Conservation (phyloP, 2,797 vertebrate species). For the Pteropus rufus region DNA sequence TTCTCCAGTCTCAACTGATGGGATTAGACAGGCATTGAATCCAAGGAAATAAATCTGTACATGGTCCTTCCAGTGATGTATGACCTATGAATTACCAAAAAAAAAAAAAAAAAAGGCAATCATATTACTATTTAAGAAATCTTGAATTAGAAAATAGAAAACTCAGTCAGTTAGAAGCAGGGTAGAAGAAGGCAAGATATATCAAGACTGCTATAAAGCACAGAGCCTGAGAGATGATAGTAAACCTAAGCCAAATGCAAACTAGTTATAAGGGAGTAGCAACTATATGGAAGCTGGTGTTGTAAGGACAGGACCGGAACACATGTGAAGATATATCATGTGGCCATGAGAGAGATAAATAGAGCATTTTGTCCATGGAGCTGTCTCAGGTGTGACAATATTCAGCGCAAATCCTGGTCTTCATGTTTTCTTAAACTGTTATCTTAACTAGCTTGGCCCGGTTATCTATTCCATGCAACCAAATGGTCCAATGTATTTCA, state of each 20-base stretch:
- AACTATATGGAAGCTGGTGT: not conserved
- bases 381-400: not conserved
- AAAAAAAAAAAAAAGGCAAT: not conserved
- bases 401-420: not conserved
- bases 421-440: not conserved
- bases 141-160: not conserved
- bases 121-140: not conserved
- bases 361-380: too few species aligned
- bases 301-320: not conserved
- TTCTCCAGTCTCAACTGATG: not conserved
- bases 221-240: not conserved
- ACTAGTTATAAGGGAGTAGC: not conserved
- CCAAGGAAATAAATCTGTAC: not conserved
- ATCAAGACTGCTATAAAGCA: not conserved
- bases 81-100: not conserved
- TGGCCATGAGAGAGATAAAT: not conserved
- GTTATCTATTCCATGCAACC: not conserved
- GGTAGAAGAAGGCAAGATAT: fast-evolving
- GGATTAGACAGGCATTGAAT: not conserved
- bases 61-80: not conserved
- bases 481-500: not conserved
- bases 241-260: not conserved
- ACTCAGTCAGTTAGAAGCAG: not conserved
- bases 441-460: not conserved
- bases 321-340: not conserved